Percentiles rank a stretch among this genome's conserved stretches.
These are phyloP conservation scores for Stictocephala bisonia DNA, from an alignment of 2,888 invertebrate genomes.

Conservation along the genomic window DNA sequence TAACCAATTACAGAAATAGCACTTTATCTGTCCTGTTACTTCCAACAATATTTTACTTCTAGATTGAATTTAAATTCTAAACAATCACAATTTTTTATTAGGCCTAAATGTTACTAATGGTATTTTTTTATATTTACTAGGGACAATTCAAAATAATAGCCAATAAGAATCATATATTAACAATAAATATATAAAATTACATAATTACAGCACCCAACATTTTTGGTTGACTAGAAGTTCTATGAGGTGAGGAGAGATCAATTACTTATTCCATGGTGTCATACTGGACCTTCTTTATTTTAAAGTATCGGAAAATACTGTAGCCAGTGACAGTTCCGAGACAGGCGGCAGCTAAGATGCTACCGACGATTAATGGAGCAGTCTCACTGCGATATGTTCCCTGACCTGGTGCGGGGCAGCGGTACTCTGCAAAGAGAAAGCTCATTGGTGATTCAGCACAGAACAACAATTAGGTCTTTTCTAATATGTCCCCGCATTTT, in stretches of 20 bases:
- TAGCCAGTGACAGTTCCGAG: conserved; percentile 86
- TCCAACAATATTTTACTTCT: too few species aligned
- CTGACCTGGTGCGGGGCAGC: conserved; percentile 70
- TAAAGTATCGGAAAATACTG: conserved; percentile 86
- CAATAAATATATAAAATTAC: not conserved
- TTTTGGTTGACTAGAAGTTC: not conserved
- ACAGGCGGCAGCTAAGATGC: conserved; percentile 84
- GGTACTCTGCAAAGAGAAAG: conserved; percentile 65
- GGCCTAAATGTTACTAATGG: too few species aligned
- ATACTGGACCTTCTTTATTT: conserved; percentile 91
- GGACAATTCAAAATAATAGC: too few species aligned
- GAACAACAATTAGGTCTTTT: too few species aligned
- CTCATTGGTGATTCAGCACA: too few species aligned
- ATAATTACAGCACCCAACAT: not conserved
- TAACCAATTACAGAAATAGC: too few species aligned
- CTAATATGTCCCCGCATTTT: too few species aligned
- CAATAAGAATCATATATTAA: too few species aligned
- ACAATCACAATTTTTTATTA: too few species aligned
- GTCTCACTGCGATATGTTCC: conserved; percentile 78
- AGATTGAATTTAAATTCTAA: too few species aligned
- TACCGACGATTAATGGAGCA: conserved; percentile 85
- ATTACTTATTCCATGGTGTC: conserved; percentile 88
- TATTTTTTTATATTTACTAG: too few species aligned
- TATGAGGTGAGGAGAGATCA: not conserved
- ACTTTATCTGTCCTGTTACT: too few species aligned